These are phyloP conservation scores for Taxidea taxus DNA, from an alignment of 2,113 vertebrate species.

Conservation along the genomic window DNA sequence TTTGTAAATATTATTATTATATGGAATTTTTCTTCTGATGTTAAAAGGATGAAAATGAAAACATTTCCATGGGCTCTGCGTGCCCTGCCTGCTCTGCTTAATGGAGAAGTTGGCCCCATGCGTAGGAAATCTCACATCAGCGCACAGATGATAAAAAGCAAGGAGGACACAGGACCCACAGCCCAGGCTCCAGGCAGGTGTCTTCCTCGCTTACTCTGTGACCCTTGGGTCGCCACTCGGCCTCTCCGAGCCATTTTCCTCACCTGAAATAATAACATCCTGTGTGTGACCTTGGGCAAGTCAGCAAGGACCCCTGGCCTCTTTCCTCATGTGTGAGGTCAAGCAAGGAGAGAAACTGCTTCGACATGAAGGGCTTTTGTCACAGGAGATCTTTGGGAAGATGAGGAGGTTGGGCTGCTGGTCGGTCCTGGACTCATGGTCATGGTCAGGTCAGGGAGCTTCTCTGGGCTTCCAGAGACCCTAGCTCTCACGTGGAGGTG, in stretches of 20 bases:
- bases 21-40: not conserved
- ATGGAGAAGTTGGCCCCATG: not conserved
- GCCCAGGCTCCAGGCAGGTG: not conserved
- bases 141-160: not conserved
- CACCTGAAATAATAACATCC: not conserved
- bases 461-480: not conserved
- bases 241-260: not conserved
- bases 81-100: accelerated
- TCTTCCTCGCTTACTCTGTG: not conserved
- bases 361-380: not conserved
- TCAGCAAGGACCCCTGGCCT: not conserved
- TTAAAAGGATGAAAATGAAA: not conserved
- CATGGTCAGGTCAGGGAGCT: not conserved
- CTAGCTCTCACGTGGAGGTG: accelerated
- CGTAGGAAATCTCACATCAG: accelerated
- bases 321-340: not conserved
- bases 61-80: not conserved
- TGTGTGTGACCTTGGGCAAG: not conserved
- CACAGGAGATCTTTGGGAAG: not conserved
- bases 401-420: not conserved
- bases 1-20: not conserved
- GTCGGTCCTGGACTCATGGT: not conserved
- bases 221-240: not conserved
- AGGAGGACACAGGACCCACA: accelerated
- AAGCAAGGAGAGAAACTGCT: not conserved